phyloP scores from a whole-genome alignment of 1,140 invertebrate species.

The Telenomus remus region DNA sequence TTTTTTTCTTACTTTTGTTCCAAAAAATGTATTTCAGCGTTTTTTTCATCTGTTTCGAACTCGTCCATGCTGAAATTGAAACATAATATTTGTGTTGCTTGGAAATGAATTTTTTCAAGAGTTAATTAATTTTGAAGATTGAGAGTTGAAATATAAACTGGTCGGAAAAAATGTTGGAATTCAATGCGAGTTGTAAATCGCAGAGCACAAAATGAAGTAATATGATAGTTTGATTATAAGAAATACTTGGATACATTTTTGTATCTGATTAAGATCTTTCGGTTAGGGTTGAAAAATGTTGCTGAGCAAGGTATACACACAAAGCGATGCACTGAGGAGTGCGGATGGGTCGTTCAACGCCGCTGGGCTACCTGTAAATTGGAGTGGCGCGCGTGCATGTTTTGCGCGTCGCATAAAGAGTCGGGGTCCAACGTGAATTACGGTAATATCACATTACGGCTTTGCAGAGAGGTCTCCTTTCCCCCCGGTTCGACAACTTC shows the following conservation, averaged over 20 bases:
- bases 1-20: constrained; percentile 33
- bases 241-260: constrained; percentile 32
- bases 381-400: constrained; percentile 70
- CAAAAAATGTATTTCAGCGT: constrained; percentile 8
- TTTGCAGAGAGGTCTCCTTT: constrained; percentile 51
- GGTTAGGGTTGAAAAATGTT: constrained; percentile 53
- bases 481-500: constrained; percentile 69
- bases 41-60: constrained; percentile 1
- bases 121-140: no score
- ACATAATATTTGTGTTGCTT: background rate
- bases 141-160: no score
- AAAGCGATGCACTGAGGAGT: constrained; percentile 70
- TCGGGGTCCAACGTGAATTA: constrained; percentile 76
- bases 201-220: constrained; percentile 28
- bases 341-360: constrained; percentile 73
- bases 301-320: constrained; percentile 66
- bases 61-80: no score
- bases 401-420: constrained; percentile 74
- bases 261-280: constrained; percentile 44
- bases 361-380: constrained; percentile 72
- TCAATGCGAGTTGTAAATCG: no score
- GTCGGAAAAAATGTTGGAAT: no score
- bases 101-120: no score
- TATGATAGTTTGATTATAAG: constrained; percentile 35
- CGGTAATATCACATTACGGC: constrained; percentile 74